Percentiles rank a stretch among this genome's conserved stretches.
phyloP scores from a whole-genome alignment of 2,113 vertebrate genomes.

The Fregetta grallaria region DNA sequence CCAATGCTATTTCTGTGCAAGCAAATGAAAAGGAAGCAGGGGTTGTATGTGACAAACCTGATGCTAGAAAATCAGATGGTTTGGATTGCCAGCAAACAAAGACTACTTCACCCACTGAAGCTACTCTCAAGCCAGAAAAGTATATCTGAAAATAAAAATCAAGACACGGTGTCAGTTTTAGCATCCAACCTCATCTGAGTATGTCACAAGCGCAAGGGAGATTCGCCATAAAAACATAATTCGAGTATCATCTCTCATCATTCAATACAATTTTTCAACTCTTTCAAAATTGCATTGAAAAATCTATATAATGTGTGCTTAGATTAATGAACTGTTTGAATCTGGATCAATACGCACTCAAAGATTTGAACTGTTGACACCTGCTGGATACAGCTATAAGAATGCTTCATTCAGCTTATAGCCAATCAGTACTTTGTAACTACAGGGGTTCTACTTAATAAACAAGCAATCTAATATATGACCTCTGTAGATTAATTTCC shows the following conservation, averaged over 20 bases:
- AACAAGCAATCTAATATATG: slow-evolving; percentile 78
- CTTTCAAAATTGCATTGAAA: slow-evolving; percentile 79
- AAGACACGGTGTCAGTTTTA: neutral
- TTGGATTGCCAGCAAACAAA: neutral
- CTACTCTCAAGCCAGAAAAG: slow-evolving; percentile 19
- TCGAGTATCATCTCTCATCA: slow-evolving; percentile 80
- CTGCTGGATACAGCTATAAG: slow-evolving; percentile 75
- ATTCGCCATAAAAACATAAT: slow-evolving; percentile 75
- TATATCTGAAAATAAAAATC: slow-evolving; percentile 28
- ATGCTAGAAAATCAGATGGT: neutral
- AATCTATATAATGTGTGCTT: slow-evolving; percentile 83
- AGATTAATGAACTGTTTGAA: slow-evolving; percentile 87
- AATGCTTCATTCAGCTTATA: slow-evolving; percentile 66
- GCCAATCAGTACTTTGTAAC: slow-evolving; percentile 71
- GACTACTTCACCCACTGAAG: neutral
- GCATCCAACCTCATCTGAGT: neutral
- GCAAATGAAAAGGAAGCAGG: neutral
- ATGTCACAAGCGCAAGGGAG: slow-evolving; percentile 36
- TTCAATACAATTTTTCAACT: slow-evolving; percentile 81
- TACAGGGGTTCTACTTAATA: slow-evolving; percentile 79
- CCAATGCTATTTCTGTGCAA: neutral
- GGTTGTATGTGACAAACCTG: neutral
- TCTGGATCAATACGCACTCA: slow-evolving; percentile 79
- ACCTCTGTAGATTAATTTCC: slow-evolving; percentile 79
- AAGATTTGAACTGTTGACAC: slow-evolving; percentile 77